A percentile compares a stretch with the other conserved stretches of the same genome.
These are phyloP conservation scores for Phoenicopterus ruber DNA, from an alignment of 2,113 vertebrate genomes.

Conservation along the genomic window DNA sequence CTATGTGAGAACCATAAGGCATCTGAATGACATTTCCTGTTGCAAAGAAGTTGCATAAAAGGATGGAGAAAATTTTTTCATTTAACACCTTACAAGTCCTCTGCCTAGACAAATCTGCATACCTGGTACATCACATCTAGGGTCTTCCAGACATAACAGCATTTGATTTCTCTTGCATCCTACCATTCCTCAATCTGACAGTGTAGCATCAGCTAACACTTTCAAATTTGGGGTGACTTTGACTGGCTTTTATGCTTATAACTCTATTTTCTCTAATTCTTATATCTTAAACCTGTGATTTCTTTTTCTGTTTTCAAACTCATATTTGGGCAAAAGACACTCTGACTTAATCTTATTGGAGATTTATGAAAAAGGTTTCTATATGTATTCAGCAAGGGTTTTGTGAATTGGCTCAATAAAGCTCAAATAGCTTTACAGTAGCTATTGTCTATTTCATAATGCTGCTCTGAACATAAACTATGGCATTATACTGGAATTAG, in stretches of 20 bases:
- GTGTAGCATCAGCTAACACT: background rate
- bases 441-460: slow-evolving; percentile 3
- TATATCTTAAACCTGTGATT: background rate
- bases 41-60: background rate
- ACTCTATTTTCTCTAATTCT: background rate
- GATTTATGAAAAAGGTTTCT: background rate
- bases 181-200: background rate
- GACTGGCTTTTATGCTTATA: background rate
- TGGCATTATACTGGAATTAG: background rate
- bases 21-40: background rate
- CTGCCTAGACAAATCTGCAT: background rate
- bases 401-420: background rate
- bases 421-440: background rate
- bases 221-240: background rate
- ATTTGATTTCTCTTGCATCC: background rate
- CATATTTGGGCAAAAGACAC: background rate
- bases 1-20: background rate
- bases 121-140: background rate
- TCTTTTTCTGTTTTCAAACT: background rate
- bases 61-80: background rate
- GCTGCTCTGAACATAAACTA: background rate
- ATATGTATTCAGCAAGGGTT: background rate
- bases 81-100: background rate
- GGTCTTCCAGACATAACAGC: background rate
- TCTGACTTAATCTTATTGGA: background rate